These are phyloP conservation scores for Drosophila lutescens DNA, from an alignment of 2,888 invertebrate species.

Conservation along the genomic window DNA sequence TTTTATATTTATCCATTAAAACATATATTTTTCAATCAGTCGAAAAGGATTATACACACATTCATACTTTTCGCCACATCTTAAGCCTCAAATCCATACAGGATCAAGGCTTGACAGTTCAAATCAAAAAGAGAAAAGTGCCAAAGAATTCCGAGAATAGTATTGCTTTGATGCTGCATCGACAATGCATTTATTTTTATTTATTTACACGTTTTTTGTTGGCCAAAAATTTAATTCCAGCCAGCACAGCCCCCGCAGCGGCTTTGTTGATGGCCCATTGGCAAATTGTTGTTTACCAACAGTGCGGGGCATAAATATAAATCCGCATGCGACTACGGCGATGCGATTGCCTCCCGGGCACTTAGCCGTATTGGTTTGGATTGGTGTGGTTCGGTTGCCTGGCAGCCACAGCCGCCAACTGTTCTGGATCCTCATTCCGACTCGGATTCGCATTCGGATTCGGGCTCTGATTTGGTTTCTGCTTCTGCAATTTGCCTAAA, in stretches of 20 bases:
- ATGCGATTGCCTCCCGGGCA: constrained; percentile 48
- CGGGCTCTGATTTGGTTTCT: constrained; percentile 11
- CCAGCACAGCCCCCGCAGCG: constrained; percentile 16
- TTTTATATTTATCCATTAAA: no score
- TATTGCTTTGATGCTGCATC: constrained; percentile 24
- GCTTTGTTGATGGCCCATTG: constrained; percentile 47
- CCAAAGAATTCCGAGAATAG: constrained; percentile 9
- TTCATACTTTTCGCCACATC: no score
- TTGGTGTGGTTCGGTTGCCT: constrained; percentile 15
- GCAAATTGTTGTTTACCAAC: constrained; percentile 67
- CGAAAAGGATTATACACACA: no score
- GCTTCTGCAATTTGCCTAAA: constrained; percentile 68
- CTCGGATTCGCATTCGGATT: no score
- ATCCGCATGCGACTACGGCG: constrained; percentile 28
- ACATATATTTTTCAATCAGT: no score
- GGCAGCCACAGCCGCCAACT: constrained; percentile 23
- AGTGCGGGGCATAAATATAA: constrained; percentile 38
- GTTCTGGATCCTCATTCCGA: constrained; percentile 2
- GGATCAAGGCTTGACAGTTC: constrained; percentile 19
- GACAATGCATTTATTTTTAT: constrained; percentile 46
- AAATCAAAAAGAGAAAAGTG: constrained; percentile 42
- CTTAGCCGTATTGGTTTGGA: constrained; percentile 58
- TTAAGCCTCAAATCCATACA: background rate
- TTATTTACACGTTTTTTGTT: constrained; percentile 1
- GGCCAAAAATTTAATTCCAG: constrained; percentile 15